Percentiles rank a stretch among this genome's conserved stretches.
These are phyloP conservation scores for Pectinophora gossypiella DNA, from an alignment of 1,140 invertebrate genomes.

Conservation along the genomic window DNA sequence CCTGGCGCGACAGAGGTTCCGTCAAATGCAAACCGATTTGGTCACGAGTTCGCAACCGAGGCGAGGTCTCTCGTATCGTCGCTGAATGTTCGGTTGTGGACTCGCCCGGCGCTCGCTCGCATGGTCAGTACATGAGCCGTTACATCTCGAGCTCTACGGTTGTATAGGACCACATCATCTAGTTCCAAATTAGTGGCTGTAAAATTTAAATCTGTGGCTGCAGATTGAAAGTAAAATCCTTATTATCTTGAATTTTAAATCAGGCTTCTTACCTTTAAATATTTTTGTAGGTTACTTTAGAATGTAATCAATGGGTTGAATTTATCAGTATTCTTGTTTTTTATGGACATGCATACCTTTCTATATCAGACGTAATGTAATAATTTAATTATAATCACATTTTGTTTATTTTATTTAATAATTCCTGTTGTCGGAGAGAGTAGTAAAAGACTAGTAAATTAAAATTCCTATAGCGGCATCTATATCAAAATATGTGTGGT, in stretches of 20 bases:
- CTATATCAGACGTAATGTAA: neutral
- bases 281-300: neutral
- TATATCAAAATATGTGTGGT: neutral
- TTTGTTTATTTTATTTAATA: neutral
- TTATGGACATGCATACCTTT: neutral
- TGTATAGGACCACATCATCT: neutral
- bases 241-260: neutral
- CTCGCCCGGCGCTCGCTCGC: conserved; percentile 13
- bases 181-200: neutral
- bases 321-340: neutral
- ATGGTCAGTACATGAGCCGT: neutral
- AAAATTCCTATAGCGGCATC: too few relatives aligned
- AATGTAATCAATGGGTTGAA: neutral
- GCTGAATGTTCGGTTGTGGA: conserved; percentile 45
- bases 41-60: conserved; percentile 56
- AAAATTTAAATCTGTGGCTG: neutral
- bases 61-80: conserved; percentile 18
- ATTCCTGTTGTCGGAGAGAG: conserved; percentile 31
- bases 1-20: conserved; percentile 55
- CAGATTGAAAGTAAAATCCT: neutral
- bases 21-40: conserved; percentile 57
- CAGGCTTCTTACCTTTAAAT: neutral
- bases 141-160: neutral
- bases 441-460: conserved; percentile 39
- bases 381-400: neutral